Evolutionary conservation across 2,888 invertebrate genomes (phyloP).

Genomic region (Athetis lepigone): DNA sequence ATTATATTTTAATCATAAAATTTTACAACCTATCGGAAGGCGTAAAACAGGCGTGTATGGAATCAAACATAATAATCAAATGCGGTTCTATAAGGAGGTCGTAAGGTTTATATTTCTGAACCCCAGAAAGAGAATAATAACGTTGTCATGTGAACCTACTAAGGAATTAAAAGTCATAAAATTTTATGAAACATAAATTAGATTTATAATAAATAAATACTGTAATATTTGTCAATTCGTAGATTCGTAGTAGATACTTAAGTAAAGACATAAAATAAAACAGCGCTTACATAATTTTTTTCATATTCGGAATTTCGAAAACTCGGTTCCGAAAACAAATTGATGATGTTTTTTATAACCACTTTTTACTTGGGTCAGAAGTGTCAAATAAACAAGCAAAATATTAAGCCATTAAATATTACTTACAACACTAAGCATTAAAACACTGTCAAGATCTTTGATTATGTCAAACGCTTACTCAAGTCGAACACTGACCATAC

Average conservation of each 20-base stretch:
- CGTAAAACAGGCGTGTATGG: conserved; percentile 11
- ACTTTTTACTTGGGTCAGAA: conserved; percentile 8
- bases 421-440: conserved; percentile 17
- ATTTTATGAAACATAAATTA: conserved; percentile 12
- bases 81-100: conserved; percentile 4
- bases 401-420: conserved; percentile 6
- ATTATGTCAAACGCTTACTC: conserved; percentile 57
- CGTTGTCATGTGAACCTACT: conserved; percentile 8
- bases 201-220: neutral
- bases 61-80: conserved; percentile 2
- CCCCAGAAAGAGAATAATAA: neutral
- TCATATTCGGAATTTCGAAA: conserved; percentile 3
- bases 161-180: neutral
- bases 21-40: conserved; percentile 26
- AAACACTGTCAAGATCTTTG: conserved; percentile 46
- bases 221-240: conserved; percentile 8
- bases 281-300: conserved; percentile 7
- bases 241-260: neutral
- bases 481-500: conserved; percentile 39
- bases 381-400: conserved; percentile 28
- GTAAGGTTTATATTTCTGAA: conserved; percentile 9
- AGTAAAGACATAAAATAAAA: neutral
- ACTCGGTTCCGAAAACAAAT: neutral
- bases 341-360: conserved; percentile 3
- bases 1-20: conserved; percentile 32